Base-by-base conservation (phyloP, 23 tunicate species). In the Styela clava region DNA sequence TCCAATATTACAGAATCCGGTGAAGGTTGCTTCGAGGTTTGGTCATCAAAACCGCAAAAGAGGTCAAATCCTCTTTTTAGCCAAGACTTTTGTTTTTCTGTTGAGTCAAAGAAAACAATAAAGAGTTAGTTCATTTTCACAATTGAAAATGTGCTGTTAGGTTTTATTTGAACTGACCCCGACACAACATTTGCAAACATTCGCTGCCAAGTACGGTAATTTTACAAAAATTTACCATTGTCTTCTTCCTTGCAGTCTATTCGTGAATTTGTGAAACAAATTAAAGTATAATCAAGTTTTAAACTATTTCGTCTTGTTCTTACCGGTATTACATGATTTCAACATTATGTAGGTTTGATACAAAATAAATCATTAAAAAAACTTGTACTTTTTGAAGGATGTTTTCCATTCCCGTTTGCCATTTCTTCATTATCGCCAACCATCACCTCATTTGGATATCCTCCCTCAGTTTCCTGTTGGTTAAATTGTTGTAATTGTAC, bases 41-140 rank as follows among this genome's bases (percentile, higher is more conserved):
- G 31, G 35, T 83, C 85, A 30, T 93, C 89, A 24, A 91, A 26
- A 1, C 97, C 97, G 31, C 90, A 86, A 62, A 91, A 91, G 3
- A 86, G 20, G 31, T 62, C 70, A 33, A 91, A 24, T 19, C 69
- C 90, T 63, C 83, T 86, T 52, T 67, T 91, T 35, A 84, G 36
- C 22, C 72, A 63, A 0, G 88, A 30, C 1, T 82, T 69, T 24
- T 34, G 62, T 35, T 23, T 21, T 21, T 69, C 36, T 70, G 52
- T 31, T 44, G 12, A 44, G 16, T 21, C 19, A 61, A 19, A 61
- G 64, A 61, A 20, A 26, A 20, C 74, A 23, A 20, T 24, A 20
- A n/a, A n/a, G n/a, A n/a, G 74, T 26, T 20, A 16, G 16, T 68
- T 26, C 22, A 68, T 68, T 68, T 20, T 16, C 24, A 26, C 25